phyloP scores from a whole-genome alignment of 2,888 invertebrate species.

The Trachelus troglodyta region DNA sequence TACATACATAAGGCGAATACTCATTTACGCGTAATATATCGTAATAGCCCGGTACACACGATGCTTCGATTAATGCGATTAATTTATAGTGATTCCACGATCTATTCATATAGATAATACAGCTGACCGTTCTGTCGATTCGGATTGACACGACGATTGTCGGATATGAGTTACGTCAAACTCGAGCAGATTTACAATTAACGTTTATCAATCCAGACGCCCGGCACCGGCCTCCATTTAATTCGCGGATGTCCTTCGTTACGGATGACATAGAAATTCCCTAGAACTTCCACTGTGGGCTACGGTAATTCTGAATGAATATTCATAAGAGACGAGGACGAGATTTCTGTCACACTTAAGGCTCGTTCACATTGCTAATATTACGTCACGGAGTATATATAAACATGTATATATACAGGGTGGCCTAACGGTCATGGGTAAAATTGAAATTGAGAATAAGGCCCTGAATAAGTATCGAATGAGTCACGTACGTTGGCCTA shows the following conservation, averaged over 20 bases:
- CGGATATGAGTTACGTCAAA: neutral
- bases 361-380: conserved; percentile 27
- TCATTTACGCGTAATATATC: neutral
- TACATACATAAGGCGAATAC: neutral
- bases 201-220: neutral
- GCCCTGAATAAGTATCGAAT: conserved; percentile 5
- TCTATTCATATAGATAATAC: neutral
- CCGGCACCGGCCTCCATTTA: neutral
- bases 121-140: neutral
- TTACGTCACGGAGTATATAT: conserved; percentile 14
- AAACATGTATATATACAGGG: neutral
- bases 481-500: conserved; percentile 31
- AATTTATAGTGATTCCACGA: neutral
- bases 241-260: neutral
- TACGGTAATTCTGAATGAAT: conserved; percentile 39
- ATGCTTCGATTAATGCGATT: neutral
- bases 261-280: neutral
- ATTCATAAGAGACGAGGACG: conserved; percentile 45
- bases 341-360: conserved; percentile 42
- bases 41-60: neutral
- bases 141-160: neutral
- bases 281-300: neutral
- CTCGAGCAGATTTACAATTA: neutral
- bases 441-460: neutral
- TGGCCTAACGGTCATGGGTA: neutral